phyloP scores from a whole-genome alignment of 2,888 invertebrate genomes.

The Cephus spinipes region DNA sequence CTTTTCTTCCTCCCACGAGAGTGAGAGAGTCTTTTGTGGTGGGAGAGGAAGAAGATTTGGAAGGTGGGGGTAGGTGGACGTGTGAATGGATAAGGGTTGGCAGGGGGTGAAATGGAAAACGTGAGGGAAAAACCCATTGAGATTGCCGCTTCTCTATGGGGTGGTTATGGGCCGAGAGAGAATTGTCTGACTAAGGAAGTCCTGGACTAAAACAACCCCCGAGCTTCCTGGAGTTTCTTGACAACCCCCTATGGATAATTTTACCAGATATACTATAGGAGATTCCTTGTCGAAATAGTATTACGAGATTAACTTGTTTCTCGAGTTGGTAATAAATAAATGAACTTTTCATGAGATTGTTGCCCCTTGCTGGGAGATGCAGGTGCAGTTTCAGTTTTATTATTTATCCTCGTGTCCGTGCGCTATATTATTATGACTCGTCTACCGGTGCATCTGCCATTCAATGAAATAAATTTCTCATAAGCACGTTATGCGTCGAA shows the following conservation, averaged over 20 bases:
- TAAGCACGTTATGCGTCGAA: background rate
- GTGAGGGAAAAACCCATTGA: conserved; percentile 5
- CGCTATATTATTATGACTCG: background rate
- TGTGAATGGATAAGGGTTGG: background rate
- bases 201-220: background rate
- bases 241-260: background rate
- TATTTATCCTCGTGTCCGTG: background rate
- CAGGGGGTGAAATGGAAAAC: background rate
- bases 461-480: background rate
- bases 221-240: background rate
- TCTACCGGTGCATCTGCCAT: background rate
- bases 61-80: background rate
- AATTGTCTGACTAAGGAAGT: background rate
- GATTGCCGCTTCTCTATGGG: conserved; percentile 1
- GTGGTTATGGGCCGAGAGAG: conserved; percentile 4
- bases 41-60: background rate
- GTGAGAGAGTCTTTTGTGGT: background rate
- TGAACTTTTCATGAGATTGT: background rate
- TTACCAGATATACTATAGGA: background rate
- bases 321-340: background rate
- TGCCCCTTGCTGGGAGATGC: background rate
- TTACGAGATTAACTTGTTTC: background rate
- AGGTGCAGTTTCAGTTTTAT: background rate
- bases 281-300: background rate
- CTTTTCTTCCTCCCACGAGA: background rate